A percentile compares a stretch with the other conserved stretches of the same genome.
Conservation (phyloP, 2,888 invertebrate species). For the Mactromeris polynyma region DNA sequence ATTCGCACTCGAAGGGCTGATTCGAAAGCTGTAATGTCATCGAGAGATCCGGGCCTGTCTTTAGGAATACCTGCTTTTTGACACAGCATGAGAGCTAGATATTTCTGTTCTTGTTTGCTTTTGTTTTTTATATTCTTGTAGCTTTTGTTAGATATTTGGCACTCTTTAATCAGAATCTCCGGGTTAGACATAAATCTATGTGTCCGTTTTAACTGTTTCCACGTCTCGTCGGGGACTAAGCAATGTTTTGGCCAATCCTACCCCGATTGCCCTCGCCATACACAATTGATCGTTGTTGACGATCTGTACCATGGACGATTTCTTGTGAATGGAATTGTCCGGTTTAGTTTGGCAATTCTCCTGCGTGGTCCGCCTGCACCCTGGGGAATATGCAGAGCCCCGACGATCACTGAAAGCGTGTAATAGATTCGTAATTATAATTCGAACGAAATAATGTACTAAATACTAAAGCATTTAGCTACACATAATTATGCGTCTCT, state of each 20-base stretch:
- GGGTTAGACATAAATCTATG: too few species aligned
- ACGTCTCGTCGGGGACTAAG: not conserved
- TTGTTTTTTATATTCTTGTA: too few species aligned
- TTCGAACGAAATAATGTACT: too few species aligned
- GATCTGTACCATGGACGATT: constrained; percentile 51
- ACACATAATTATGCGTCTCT: too few species aligned
- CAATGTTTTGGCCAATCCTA: constrained; percentile 43
- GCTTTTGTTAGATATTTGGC: too few species aligned
- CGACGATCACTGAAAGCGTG: not conserved
- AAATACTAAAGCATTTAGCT: too few species aligned
- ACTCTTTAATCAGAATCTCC: too few species aligned
- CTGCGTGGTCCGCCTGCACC: not conserved
- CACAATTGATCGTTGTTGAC: constrained; percentile 48
- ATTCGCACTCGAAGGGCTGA: not conserved
- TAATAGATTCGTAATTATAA: not conserved
- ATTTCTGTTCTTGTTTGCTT: not conserved
- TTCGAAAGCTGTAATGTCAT: not conserved
- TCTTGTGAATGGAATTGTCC: constrained; percentile 41
- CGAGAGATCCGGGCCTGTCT: not conserved
- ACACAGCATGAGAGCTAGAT: not conserved
- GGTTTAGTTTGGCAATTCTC: constrained; percentile 29
- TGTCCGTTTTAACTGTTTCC: constrained; percentile 31
- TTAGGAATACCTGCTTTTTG: not conserved
- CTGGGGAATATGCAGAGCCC: not conserved
- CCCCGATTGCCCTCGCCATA: constrained; percentile 51